Evolutionary conservation across 2,113 vertebrate genomes (phyloP).

Genomic region (Eclectus roratus): DNA sequence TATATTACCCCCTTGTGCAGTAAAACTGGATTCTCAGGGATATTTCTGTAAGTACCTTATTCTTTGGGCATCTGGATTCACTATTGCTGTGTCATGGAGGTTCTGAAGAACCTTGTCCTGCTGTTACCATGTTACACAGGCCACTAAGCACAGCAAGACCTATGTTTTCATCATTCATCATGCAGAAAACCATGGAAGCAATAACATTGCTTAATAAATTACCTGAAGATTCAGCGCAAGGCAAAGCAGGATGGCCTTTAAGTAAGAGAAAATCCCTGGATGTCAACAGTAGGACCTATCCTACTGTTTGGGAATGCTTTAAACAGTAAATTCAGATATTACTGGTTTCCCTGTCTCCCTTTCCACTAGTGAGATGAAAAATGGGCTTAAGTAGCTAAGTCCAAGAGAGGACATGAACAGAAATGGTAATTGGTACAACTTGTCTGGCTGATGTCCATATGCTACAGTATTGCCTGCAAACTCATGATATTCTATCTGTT

Average conservation of each 20-base stretch:
- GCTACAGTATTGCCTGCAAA: neutral
- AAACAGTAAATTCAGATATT: neutral
- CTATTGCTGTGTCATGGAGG: neutral
- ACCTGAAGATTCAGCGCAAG: neutral
- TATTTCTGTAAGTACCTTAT: neutral
- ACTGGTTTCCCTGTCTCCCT: neutral
- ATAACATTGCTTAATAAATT: neutral
- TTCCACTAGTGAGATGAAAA: neutral
- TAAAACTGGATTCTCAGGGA: neutral
- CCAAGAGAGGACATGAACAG: accelerated
- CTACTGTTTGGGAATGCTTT: neutral
- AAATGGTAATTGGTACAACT: neutral
- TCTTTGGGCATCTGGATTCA: neutral
- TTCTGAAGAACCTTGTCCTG: neutral
- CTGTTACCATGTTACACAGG: neutral
- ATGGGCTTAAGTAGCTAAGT: neutral
- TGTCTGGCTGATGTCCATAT: neutral
- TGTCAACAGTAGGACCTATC: neutral
- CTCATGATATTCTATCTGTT: neutral
- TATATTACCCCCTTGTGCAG: neutral
- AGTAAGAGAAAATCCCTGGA: neutral
- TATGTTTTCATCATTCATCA: neutral
- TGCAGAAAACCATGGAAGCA: neutral
- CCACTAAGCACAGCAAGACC: neutral
- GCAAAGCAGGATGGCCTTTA: neutral